phyloP scores from a whole-genome alignment of 2,888 invertebrate genomes.

The Leptopterna dolabrata region DNA sequence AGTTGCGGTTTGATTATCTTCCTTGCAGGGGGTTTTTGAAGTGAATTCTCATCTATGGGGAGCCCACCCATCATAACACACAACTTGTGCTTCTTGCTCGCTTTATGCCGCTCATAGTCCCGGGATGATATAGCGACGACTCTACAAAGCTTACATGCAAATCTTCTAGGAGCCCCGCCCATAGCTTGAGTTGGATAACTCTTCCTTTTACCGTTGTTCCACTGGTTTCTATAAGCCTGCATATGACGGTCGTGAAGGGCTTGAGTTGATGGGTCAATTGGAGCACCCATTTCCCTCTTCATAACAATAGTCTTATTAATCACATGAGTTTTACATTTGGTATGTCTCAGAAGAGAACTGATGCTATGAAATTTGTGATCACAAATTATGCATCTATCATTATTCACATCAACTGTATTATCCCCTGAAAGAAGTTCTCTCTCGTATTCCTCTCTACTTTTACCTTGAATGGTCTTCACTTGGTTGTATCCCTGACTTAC shows the following conservation, averaged over 20 bases:
- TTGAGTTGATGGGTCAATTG: not conserved
- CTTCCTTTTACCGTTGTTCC: slow-evolving; percentile 1
- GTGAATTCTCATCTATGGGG: not conserved
- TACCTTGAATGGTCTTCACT: not conserved
- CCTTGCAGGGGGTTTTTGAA: not conserved
- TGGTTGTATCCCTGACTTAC: not conserved
- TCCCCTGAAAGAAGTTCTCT: not conserved
- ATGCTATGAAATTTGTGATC: slow-evolving; percentile 31
- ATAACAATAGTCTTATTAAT: not conserved
- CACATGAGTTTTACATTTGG: slow-evolving; percentile 30
- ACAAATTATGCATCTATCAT: slow-evolving; percentile 36
- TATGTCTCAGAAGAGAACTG: slow-evolving; percentile 34
- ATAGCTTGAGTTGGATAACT: not conserved
- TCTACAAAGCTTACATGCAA: slow-evolving; percentile 29
- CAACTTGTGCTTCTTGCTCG: slow-evolving; percentile 44
- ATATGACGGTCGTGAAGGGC: slow-evolving; percentile 31
- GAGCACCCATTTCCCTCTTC: not conserved
- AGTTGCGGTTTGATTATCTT: slow-evolving; percentile 20
- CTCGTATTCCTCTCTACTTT: slow-evolving; percentile 12
- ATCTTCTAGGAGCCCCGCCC: not conserved
- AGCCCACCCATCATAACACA: slow-evolving; percentile 22
- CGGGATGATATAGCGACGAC: not conserved
- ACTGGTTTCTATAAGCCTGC: slow-evolving; percentile 16
- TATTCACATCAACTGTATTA: slow-evolving; percentile 1
- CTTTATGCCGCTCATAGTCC: slow-evolving; percentile 28